Conservation (phyloP, 1,140 invertebrate genomes). For the Prorops nasuta region DNA sequence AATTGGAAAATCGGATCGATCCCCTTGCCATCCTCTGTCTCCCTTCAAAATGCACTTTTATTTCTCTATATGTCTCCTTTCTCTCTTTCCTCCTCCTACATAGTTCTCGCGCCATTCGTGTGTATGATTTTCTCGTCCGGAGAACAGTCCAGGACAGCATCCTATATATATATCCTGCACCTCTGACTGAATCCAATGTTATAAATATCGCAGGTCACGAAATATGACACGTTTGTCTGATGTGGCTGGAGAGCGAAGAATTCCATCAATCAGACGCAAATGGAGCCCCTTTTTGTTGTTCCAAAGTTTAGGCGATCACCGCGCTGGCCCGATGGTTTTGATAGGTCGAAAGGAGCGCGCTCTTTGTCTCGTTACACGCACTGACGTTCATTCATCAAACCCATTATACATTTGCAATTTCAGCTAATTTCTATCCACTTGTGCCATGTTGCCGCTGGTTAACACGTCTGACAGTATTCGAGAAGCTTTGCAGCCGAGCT, state of each 20-base stretch:
- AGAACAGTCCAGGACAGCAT: too few species aligned
- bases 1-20: constrained; percentile 51
- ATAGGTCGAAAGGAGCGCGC: too few species aligned
- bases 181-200: not conserved
- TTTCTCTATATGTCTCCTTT: constrained; percentile 6
- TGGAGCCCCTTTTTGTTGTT: not conserved
- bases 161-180: too few species aligned
- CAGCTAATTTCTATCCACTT: too few species aligned
- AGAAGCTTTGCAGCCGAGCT: too few species aligned
- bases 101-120: too few species aligned
- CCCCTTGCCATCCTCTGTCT: constrained; percentile 18
- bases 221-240: constrained; percentile 34
- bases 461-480: too few species aligned
- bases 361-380: too few species aligned
- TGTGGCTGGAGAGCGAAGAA: constrained; percentile 24
- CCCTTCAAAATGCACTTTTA: not conserved
- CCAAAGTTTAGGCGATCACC: constrained; percentile 12
- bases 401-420: too few species aligned
- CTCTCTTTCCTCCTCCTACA: constrained; percentile 15
- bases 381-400: too few species aligned
- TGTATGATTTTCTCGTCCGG: too few species aligned
- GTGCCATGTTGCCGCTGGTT: too few species aligned
- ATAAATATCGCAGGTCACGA: constrained; percentile 31
- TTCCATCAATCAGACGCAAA: constrained; percentile 11
- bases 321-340: not conserved